Base-by-base conservation (phyloP, 2,797 vertebrate species). In the Coranthus polyacanthus region DNA sequence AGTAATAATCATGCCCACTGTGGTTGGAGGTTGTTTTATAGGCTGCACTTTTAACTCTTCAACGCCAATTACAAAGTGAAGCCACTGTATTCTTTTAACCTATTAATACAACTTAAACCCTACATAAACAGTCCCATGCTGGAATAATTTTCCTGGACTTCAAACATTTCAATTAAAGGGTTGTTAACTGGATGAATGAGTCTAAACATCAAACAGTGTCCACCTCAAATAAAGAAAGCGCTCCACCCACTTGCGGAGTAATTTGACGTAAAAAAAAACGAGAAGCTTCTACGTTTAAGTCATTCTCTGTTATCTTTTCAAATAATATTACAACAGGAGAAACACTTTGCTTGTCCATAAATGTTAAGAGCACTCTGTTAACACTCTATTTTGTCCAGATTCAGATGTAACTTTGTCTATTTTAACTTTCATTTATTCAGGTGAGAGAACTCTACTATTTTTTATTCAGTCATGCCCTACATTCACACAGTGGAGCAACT, bases 61-160 rank as follows among this genome's bases (percentile, higher is more conserved):
- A 42, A 13, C 45, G 46, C 18, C 32, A 72, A 79, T 83, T 82
- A 88, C 64, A 78, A 72, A 73, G 72, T 12, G 55, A 55, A 42
- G 47, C 45, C 58, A 68, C n/a, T 0, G 32, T 12, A 6, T 56
- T 72, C 45, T 41, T 7, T 16, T 53, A 38, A 45, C 17, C 7
- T 44, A 39, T 61, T 21, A 45, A 63, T 75, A 67, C 74, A 73
- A 57, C 47, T 34, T 44, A 62, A 41, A 18, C 22, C 62, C 46
- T 17, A 53, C 52, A 73, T 12, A 45, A 29, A 42, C 29, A 47
- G 37, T 46, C 21, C 39, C 42, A 64, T 36, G 50, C 2, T 18
- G 60, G 45, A 76, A 54, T 38, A 21, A 42, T 57, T 71, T 56
- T 45, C 43, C 18, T 32, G 0, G 72, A 49, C 51, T 84, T 74